These are phyloP conservation scores for Mastomys natalensis DNA, from an alignment of 2,113 vertebrate genomes.

Conservation along the genomic window DNA sequence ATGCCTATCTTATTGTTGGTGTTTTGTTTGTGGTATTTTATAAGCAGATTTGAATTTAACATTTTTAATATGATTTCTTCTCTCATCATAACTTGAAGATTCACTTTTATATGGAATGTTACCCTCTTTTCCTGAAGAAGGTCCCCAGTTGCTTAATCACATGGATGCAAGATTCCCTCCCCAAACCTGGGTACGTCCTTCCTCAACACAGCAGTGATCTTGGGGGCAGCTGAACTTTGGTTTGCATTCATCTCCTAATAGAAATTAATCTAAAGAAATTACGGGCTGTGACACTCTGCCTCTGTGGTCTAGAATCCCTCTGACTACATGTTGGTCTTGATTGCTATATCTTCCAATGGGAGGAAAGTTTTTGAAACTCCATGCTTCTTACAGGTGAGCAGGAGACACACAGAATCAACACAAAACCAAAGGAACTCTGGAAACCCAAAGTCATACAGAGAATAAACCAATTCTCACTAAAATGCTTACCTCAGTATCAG, in stretches of 20 bases:
- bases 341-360: conserved; percentile 32
- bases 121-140: not conserved
- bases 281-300: not conserved
- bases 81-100: conserved; percentile 12
- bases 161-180: not conserved
- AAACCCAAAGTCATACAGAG: conserved; percentile 3
- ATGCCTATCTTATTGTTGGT: not conserved
- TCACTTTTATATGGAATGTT: conserved; percentile 50
- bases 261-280: not conserved
- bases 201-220: not conserved
- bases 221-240: not conserved
- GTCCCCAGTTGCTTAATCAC: not conserved
- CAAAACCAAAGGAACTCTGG: not conserved
- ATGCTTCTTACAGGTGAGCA: not conserved
- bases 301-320: not conserved
- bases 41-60: not conserved
- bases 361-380: not conserved
- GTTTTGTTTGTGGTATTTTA: not conserved
- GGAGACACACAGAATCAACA: not conserved
- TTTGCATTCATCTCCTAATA: not conserved
- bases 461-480: not conserved
- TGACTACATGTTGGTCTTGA: not conserved
- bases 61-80: conserved; percentile 33
- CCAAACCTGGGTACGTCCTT: not conserved
- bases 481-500: not conserved